Conservation (phyloP, 2,888 invertebrate species). For the Philopedon plagiatum region DNA sequence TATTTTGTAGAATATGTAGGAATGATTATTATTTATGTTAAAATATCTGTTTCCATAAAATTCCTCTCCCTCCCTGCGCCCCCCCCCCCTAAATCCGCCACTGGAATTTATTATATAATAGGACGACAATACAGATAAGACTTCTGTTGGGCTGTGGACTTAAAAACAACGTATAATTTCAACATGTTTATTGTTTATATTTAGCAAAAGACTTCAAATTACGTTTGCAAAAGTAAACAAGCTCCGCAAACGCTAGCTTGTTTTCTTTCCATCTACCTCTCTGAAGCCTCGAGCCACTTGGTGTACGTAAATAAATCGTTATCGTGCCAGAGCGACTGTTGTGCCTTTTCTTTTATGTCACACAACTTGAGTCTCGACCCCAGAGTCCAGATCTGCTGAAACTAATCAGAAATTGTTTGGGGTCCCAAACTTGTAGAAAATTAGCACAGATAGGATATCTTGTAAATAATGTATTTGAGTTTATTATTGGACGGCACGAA, state of each 20-base stretch:
- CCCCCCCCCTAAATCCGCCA: no score
- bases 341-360: not conserved
- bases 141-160: no score
- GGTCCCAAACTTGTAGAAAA: not conserved
- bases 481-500: no score
- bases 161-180: no score
- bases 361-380: not conserved
- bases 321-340: constrained; percentile 21
- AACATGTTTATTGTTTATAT: not conserved
- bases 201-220: not conserved
- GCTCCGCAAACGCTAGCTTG: constrained; percentile 22
- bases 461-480: no score
- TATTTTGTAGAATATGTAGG: no score
- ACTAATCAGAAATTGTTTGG: not conserved
- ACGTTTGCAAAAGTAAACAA: constrained; percentile 18
- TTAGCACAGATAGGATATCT: not conserved
- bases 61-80: no score
- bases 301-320: constrained; percentile 42
- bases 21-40: no score
- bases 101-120: no score
- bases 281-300: constrained; percentile 29
- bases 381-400: not conserved
- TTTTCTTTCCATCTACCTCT: constrained; percentile 29
- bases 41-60: no score
- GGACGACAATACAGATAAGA: no score